Percentiles rank a stretch among this genome's conserved stretches.
Evolutionary conservation across 2,888 invertebrate genomes (phyloP).

Genomic region (Lomographa bimaculata): DNA sequence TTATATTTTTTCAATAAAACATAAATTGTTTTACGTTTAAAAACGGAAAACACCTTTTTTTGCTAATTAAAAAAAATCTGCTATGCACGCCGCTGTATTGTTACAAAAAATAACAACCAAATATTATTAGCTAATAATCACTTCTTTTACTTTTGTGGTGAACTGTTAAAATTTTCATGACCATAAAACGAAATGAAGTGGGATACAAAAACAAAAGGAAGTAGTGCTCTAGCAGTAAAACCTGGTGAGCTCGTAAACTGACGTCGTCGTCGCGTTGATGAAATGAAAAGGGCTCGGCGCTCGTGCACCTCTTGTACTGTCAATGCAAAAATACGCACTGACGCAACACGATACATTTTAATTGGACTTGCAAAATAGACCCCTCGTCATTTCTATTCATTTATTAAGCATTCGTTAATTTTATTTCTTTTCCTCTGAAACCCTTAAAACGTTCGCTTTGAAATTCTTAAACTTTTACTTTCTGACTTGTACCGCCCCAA

Average conservation of each 20-base stretch:
- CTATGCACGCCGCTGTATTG: too few species aligned
- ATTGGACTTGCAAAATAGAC: slow-evolving; percentile 52
- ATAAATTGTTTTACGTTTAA: too few species aligned
- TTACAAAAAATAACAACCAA: too few species aligned
- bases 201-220: slow-evolving; percentile 56
- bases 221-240: slow-evolving; percentile 64
- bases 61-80: too few species aligned
- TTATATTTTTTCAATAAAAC: too few species aligned
- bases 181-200: slow-evolving; percentile 54
- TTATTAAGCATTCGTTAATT: slow-evolving; percentile 41
- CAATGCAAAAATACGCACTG: slow-evolving; percentile 49
- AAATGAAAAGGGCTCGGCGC: slow-evolving; percentile 54
- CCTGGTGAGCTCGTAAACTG: slow-evolving; percentile 66
- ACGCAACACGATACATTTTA: slow-evolving; percentile 51
- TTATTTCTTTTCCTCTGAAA: slow-evolving; percentile 31
- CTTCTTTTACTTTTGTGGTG: slow-evolving; percentile 43
- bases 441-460: slow-evolving; percentile 36
- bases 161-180: slow-evolving; percentile 53
- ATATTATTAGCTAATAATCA: slow-evolving; percentile 8
- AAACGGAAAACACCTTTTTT: too few species aligned
- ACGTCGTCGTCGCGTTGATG: slow-evolving; percentile 50
- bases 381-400: slow-evolving; percentile 38
- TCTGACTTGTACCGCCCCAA: slow-evolving; percentile 36
- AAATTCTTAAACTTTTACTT: slow-evolving; percentile 40
- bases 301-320: slow-evolving; percentile 36